A percentile compares a stretch with the other conserved stretches of the same genome.
phyloP scores from a whole-genome alignment of 2,797 vertebrate genomes.

The Phrynocephalus guinanensis region DNA sequence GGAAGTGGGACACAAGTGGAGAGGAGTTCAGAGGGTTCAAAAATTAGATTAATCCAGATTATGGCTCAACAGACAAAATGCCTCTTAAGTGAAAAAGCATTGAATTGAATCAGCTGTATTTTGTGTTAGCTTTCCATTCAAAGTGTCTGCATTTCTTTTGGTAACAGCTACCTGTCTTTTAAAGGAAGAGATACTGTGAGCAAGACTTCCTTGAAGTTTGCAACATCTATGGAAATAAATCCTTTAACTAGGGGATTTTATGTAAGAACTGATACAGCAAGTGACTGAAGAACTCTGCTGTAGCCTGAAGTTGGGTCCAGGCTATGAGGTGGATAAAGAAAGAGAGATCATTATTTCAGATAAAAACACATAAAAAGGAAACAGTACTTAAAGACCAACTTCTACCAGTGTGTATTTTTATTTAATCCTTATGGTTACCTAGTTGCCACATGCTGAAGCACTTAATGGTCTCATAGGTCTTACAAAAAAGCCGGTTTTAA shows the following conservation, averaged over 20 bases:
- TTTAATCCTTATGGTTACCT: not conserved
- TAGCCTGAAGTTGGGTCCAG: no score
- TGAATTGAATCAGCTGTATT: not conserved
- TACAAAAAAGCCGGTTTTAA: not conserved
- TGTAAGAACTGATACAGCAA: no score
- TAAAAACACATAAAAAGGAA: not conserved
- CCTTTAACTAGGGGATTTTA: no score
- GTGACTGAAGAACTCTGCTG: no score
- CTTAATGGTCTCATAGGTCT: not conserved
- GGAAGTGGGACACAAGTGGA: no score
- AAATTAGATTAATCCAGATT: not conserved
- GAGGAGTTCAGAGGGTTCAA: not conserved
- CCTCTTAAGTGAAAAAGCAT: not conserved
- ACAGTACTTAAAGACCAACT: not conserved
- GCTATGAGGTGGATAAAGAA: not conserved
- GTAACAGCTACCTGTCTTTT: not conserved
- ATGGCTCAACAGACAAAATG: not conserved
- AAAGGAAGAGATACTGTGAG: not conserved
- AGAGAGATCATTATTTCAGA: not conserved
- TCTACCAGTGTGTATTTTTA: not conserved
- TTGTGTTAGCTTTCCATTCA: not conserved
- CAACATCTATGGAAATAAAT: not conserved
- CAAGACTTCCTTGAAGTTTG: not conserved
- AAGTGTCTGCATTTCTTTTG: not conserved
- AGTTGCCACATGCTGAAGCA: not conserved